phyloP scores from a whole-genome alignment of 2,113 vertebrate species.

The Ciconia stormi region DNA sequence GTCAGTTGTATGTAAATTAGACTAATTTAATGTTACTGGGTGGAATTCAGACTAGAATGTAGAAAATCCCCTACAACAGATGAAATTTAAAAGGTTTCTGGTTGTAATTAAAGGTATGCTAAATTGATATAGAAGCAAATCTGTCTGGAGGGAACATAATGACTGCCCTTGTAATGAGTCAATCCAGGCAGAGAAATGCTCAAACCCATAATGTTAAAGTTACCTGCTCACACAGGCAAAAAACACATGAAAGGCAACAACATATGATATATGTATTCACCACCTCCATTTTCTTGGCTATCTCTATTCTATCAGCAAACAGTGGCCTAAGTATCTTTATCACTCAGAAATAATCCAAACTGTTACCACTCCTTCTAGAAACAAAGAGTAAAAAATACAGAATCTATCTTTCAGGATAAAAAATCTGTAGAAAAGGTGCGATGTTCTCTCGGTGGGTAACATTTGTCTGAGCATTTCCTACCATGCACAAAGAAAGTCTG shows the following conservation, averaged over 20 bases:
- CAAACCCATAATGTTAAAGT: neutral
- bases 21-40: constrained; percentile 5
- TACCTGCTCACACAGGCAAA: neutral
- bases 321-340: neutral
- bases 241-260: neutral
- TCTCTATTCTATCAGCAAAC: neutral
- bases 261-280: neutral
- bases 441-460: neutral
- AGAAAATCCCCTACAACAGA: neutral
- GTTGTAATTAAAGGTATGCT: constrained; percentile 23
- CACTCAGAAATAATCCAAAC: neutral
- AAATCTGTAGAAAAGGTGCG: neutral
- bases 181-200: neutral
- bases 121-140: constrained; percentile 12
- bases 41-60: constrained; percentile 1
- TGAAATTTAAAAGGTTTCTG: constrained; percentile 14
- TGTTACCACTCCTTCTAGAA: neutral
- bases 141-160: constrained; percentile 26
- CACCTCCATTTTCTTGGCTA: neutral
- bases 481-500: neutral
- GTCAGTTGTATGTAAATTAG: constrained; percentile 26
- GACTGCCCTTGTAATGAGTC: neutral
- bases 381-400: neutral
- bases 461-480: neutral
- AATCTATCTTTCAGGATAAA: neutral